Evolutionary conservation across 2,797 vertebrate species (phyloP), one percentile per base, ranked within the genome.

Genomic region (Myotis myotis): DNA sequence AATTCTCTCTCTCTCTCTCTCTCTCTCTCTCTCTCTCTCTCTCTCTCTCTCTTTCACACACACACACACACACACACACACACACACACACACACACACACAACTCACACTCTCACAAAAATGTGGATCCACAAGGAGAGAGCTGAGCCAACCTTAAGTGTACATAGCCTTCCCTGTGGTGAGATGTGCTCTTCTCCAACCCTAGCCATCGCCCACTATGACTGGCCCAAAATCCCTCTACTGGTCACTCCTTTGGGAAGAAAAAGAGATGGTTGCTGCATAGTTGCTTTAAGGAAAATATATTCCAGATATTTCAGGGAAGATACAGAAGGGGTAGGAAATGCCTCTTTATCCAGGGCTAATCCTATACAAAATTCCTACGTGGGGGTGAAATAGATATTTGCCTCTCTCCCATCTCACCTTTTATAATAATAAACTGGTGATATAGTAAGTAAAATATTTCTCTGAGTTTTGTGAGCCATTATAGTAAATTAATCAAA

Each of bases 231-330:
- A 86, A 68, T 60, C 8, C 15, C 5, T 57, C 47, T 83, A 70
- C 53, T 81, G 72, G 8, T 22, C 20, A 75, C 22, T 85, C 51
- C 51, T 85, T 64, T 76, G 51, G 57, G 33, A 92, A 85, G 49
- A 74, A 76, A 75, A 60, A 87, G 16, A 86, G 36, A 62, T 87
- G 47, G 13, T 84, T 75, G 44, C n/a, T 91, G 10, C 22, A 85
- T 71, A 62, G 60, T 70, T 76, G 28, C 13, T 41, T 68, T 74
- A 10, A 70, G n/a, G 41, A 30, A 74, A 85, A 88, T 28, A n/a
- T 74, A 84, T 55, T 79, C 41, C 64, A 60, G 17, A 57, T 66
- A 66, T 87, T 95, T 93, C 60, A 81, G 53, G 33, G 74, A 91
- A 85, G 68, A 70, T 28, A 44, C 41, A 51, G 49, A 76, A 91